A percentile compares a stretch with the other conserved stretches of the same genome.
Conservation (phyloP, 2,797 vertebrate species). For the Channa striata region DNA sequence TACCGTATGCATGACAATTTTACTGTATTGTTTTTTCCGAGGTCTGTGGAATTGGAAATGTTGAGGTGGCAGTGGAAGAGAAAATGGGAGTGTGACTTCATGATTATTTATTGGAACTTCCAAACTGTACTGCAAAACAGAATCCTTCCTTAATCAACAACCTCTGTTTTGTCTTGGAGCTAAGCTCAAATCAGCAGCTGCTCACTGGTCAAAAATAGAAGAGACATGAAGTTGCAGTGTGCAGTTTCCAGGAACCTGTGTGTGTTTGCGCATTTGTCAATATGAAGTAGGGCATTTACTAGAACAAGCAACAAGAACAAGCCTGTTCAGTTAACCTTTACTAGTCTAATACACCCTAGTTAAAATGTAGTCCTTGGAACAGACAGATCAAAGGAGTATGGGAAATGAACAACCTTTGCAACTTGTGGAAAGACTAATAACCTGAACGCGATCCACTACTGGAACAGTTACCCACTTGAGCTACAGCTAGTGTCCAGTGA, state of each 20-base stretch:
- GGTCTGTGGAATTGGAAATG: conserved; percentile 22
- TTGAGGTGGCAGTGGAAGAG: conserved; percentile 11
- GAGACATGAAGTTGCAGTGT: conserved; percentile 28
- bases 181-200: conserved; percentile 12
- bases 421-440: conserved; percentile 67
- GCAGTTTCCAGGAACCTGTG: conserved; percentile 62
- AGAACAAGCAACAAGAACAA: conserved; percentile 44
- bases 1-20: background rate
- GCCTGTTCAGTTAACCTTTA: conserved; percentile 47
- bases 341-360: conserved; percentile 55
- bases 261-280: conserved; percentile 13
- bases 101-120: conserved; percentile 31
- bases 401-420: conserved; percentile 53
- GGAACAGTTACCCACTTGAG: conserved; percentile 72
- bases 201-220: conserved; percentile 26
- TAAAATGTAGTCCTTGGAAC: conserved; percentile 61
- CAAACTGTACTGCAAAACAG: conserved; percentile 19
- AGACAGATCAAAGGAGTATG: conserved; percentile 53
- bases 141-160: conserved; percentile 23
- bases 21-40: background rate
- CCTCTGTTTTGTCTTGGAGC: conserved; percentile 30
- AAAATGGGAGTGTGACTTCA: conserved; percentile 17
- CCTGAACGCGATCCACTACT: conserved; percentile 55
- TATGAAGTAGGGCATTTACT: conserved; percentile 54
- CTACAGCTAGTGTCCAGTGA: conserved; percentile 71